Evolutionary conservation across 2,888 invertebrate species (phyloP).

Genomic region (Tricholauxania praeusta): DNA sequence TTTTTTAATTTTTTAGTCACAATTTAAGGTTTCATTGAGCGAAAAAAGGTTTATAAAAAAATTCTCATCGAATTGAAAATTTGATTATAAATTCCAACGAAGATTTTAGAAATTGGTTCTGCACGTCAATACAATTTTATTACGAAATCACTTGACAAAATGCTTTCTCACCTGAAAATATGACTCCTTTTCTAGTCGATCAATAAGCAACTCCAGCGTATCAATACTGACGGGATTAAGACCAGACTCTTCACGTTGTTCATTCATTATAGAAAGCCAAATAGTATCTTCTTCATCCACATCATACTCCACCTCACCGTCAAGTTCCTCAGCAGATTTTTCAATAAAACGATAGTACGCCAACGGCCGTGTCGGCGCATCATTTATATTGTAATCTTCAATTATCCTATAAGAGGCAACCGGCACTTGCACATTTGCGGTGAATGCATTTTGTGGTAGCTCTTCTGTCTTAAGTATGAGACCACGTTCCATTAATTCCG

Average conservation of each 20-base stretch:
- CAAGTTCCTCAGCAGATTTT: constrained; percentile 92
- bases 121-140: neutral
- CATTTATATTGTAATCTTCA: constrained; percentile 82
- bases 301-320: constrained; percentile 95
- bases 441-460: constrained; percentile 62
- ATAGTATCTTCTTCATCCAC: constrained; percentile 98
- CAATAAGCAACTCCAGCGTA: constrained; percentile 95
- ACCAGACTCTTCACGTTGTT: constrained; percentile 79
- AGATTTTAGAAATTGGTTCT: neutral
- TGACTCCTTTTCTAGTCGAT: constrained; percentile 96
- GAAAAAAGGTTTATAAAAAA: too few species aligned
- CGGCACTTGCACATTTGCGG: constrained; percentile 73
- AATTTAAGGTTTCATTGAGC: too few species aligned
- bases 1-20: too few species aligned
- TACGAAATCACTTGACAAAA: neutral
- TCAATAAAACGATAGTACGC: constrained; percentile 95
- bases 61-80: too few species aligned
- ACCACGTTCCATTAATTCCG: constrained; percentile 60
- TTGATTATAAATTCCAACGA: too few species aligned
- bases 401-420: constrained; percentile 79
- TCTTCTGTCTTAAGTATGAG: constrained; percentile 63
- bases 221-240: constrained; percentile 86
- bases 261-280: constrained; percentile 92
- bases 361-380: constrained; percentile 86
- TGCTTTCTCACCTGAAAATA: constrained; percentile 77